Evolutionary conservation across 2,888 invertebrate genomes (phyloP).

Genomic region (Abscondita cerata): DNA sequence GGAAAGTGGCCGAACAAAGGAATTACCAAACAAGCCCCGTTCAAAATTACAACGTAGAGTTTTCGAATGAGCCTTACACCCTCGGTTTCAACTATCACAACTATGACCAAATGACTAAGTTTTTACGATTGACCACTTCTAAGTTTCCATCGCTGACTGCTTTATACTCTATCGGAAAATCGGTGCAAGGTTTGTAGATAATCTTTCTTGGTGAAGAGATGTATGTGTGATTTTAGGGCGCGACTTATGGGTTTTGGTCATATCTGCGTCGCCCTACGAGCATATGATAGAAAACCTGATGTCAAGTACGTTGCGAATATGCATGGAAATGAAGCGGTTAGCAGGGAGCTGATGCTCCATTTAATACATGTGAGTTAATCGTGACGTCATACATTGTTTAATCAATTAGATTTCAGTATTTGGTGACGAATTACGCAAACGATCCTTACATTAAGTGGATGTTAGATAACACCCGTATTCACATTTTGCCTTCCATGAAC

Average conservation of each 20-base stretch:
- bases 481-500: conserved; percentile 98
- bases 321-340: conserved; percentile 97
- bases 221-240: conserved; percentile 70
- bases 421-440: conserved; percentile 81
- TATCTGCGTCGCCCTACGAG: conserved; percentile 88
- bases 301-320: conserved; percentile 96
- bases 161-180: conserved; percentile 92
- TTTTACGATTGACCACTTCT: conserved; percentile 79
- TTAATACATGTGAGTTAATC: conserved; percentile 76
- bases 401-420: conserved; percentile 67
- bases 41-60: conserved; percentile 34
- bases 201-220: not conserved
- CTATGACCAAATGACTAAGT: conserved; percentile 83
- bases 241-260: conserved; percentile 94
- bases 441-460: conserved; percentile 90
- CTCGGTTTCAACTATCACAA: conserved; percentile 88
- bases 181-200: conserved; percentile 79
- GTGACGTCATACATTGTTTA: too few species aligned
- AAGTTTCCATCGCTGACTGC: conserved; percentile 87
- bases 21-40: conserved; percentile 40
- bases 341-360: conserved; percentile 91
- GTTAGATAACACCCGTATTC: conserved; percentile 93
- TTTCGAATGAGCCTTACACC: conserved; percentile 46
- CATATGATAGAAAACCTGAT: conserved; percentile 96
- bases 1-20: conserved; percentile 38